Base-by-base conservation (phyloP, 2,888 invertebrate genomes). In the Crematogaster levior region DNA sequence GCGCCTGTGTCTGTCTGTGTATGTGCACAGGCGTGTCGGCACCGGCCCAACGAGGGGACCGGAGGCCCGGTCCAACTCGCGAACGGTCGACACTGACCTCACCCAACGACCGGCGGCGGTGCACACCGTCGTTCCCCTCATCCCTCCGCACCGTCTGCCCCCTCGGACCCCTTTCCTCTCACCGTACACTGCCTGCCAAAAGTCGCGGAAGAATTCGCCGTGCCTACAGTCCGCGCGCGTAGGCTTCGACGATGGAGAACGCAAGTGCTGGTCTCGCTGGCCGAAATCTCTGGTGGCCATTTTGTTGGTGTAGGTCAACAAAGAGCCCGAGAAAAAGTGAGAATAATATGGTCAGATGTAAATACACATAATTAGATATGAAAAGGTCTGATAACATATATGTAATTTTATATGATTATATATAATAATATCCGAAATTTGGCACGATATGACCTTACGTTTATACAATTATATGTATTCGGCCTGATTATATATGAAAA, bases 41-140 rank as follows among this genome's bases (percentile, higher is more conserved):
- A 84, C 72, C 82, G 89, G 88, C 87, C 88, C 88, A 90, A 88
- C 86, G 88, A 87, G 75, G 84, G 88, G 81, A 81, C 84, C 86
- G 81, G 46, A 91, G 94, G 93, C 94, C 94, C 93, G 93, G 93
- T 93, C 94, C 94, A 93, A 93, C 93, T 90, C 92, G 92, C 92
- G 90, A 93, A 92, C 90, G 91, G 91, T 92, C 93, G 93, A 92
- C 93, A 94, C 93, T 94, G 94, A 94, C 94, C 94, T 94, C 93
- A 93, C 93, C 93, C 94, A 94, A 94, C 93, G 91, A 92, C 90
- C 90, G 91, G 85, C 89, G 88, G 88, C 86, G 84, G 86, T 88
- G 85, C 84, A 83, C 77, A 58, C 70, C 81, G 46, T 66, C 66
- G 58, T 30, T 56, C 72, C 72, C 65, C 73, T 70, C 56, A 18